A percentile compares a stretch with the other conserved stretches of the same genome.
Evolutionary conservation across 1,140 invertebrate species (phyloP).

Genomic region (Macrostomum lignano): DNA sequence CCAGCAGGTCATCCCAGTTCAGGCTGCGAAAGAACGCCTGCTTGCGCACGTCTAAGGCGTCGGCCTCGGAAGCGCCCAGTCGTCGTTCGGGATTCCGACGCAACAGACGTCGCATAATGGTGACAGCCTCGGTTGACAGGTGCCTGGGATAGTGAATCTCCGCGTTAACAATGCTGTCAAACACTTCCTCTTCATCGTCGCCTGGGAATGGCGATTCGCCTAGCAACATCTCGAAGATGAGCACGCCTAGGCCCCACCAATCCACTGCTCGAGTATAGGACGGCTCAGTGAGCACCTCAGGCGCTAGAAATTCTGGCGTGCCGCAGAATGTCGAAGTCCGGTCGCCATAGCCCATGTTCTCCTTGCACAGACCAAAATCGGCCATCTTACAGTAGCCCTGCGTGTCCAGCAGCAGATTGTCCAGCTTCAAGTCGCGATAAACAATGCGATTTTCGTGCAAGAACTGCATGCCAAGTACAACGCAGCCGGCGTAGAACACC

Average conservation of each 20-base stretch:
- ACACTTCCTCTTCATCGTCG: conserved; percentile 98
- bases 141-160: conserved; percentile 92
- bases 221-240: conserved; percentile 99
- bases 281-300: conserved; percentile 89
- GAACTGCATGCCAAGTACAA: conserved; percentile 88
- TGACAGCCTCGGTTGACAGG: conserved; percentile 80
- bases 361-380: conserved; percentile 98
- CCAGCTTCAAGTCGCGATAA: too few species aligned
- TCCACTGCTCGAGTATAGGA: conserved; percentile 93
- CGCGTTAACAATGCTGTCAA: conserved; percentile 97
- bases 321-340: conserved; percentile 90
- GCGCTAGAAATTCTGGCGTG: conserved; percentile 89
- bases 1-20: conserved; percentile 71
- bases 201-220: conserved; percentile 98
- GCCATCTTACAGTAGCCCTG: too few species aligned
- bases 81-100: conserved; percentile 84
- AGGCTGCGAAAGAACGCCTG: conserved; percentile 45
- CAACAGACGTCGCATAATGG: conserved; percentile 84
- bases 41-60: conserved; percentile 95
- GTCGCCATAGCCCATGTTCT: conserved; percentile 92
- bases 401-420: too few species aligned
- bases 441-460: conserved; percentile 97
- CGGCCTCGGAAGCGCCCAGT: conserved; percentile 77
- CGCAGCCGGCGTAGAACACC: conserved; percentile 94
- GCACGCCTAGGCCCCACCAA: conserved; percentile 96